Evolutionary conservation across 1,140 invertebrate species (phyloP).

Genomic region (Ostrea edulis): DNA sequence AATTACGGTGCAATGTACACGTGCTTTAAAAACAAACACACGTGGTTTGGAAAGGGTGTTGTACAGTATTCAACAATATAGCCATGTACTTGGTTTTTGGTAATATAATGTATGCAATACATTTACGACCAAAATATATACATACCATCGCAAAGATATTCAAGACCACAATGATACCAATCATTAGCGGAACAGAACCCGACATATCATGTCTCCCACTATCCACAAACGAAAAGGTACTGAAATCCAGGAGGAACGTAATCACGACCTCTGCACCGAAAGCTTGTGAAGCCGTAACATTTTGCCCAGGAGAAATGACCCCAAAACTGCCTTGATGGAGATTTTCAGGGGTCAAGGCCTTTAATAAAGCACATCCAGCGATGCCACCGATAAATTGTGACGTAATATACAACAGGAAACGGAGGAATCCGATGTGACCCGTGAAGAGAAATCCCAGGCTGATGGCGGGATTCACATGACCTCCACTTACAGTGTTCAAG

Average conservation of each 20-base stretch:
- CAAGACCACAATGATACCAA: conserved; percentile 83
- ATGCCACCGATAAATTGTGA: conserved; percentile 71
- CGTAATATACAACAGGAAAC: conserved; percentile 82
- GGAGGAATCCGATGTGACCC: conserved; percentile 88
- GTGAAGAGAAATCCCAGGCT: conserved; percentile 80
- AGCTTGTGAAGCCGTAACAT: conserved; percentile 82
- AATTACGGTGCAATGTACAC: too few species aligned
- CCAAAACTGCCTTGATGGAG: conserved; percentile 63
- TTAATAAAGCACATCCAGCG: conserved; percentile 67
- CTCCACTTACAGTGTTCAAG: conserved; percentile 72
- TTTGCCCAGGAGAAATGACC: conserved; percentile 57
- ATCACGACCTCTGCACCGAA: conserved; percentile 90
- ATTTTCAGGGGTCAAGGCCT: conserved; percentile 54
- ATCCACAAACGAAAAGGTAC: conserved; percentile 92
- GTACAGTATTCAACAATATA: too few species aligned
- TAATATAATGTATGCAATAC: too few species aligned
- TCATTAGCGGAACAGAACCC: conserved; percentile 91
- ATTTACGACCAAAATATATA: neutral
- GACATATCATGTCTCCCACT: conserved; percentile 86
- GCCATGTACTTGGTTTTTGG: too few species aligned
- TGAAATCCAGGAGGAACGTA: conserved; percentile 92
- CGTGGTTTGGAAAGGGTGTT: too few species aligned
- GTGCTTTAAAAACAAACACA: too few species aligned
- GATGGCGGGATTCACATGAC: conserved; percentile 77
- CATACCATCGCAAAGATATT: conserved; percentile 71